Base-by-base conservation (phyloP, 2,888 invertebrate genomes). In the Macroteleia sp. region DNA sequence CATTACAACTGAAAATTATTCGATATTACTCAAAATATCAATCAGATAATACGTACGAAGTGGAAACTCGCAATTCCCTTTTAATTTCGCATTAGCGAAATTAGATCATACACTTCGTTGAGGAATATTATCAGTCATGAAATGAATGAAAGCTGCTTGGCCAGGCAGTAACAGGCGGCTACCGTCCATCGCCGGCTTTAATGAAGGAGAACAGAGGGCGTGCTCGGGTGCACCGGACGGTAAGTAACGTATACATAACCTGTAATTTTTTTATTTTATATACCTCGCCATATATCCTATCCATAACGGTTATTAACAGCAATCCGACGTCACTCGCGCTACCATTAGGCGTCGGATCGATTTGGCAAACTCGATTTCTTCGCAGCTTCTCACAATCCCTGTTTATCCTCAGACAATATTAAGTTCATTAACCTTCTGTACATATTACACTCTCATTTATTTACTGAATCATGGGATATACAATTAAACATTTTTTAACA, bases 201-300 rank as follows among this genome's bases (percentile, higher is more conserved):
- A 90, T 87, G 89, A 90, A 89, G 89, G 88, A 87, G 88, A 89
- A 85, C 88, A 86, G 89, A 89, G 88, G 90, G 90, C 90, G 90
- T 88, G 88, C 86, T 88, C 89, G 86, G 87, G 86, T 88, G 87
- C 89, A 88, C 87, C 88, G 84, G 84, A 83, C 86, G 77, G 87
- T 87, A 86, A 89, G 89, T 88, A 88, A 89, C 88, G 88, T 88
- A 89, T 59, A 88, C 87, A 83, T 83, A 90, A 84, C 89, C 88
- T 85, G 85, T 89, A 89, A 90, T 90, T 89, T 89, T 59, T 62
- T 62, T 48, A 14, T 62, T 54, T 59, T 52, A 41, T 87, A 85
- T 83, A 82, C 83, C 85, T 83, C 75, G 81, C 85, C 83, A 85
- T 85, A 86, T 81, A 85, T 85, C 83, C 82, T 82, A 84, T 85